phyloP scores from a whole-genome alignment of 2,113 vertebrate genomes.

The Egretta garzetta region DNA sequence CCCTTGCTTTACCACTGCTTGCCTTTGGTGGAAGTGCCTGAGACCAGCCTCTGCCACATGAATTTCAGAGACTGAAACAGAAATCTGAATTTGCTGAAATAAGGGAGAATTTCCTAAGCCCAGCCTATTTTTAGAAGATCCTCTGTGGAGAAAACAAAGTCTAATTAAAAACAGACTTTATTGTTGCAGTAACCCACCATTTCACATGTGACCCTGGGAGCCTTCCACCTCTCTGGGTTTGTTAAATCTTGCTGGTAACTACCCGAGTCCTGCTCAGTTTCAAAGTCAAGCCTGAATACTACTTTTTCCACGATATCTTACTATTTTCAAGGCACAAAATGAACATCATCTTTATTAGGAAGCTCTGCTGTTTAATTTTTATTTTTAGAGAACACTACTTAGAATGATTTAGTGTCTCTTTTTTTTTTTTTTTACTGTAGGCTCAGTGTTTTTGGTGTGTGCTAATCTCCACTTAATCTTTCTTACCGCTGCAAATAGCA shows the following conservation, averaged over 20 bases:
- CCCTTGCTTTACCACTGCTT: neutral
- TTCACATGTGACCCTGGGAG: constrained; percentile 3
- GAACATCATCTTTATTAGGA: neutral
- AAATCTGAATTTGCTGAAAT: neutral
- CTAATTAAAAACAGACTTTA: constrained; percentile 22
- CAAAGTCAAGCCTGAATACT: neutral
- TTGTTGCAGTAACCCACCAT: neutral
- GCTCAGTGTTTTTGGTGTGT: neutral
- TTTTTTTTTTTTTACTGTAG: neutral
- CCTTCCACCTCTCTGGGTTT: constrained; percentile 8
- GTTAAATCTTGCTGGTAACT: neutral
- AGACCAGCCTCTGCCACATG: neutral
- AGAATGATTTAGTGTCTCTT: neutral
- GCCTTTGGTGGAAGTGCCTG: neutral
- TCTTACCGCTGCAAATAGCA: neutral
- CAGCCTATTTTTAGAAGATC: constrained; percentile 28
- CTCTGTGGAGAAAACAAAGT: constrained; percentile 14
- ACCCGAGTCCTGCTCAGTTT: neutral
- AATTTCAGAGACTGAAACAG: neutral
- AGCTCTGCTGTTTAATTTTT: neutral
- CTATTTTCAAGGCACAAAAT: neutral
- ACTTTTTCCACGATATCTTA: neutral
- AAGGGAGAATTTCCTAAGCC: neutral
- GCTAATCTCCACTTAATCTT: neutral
- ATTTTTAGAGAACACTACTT: neutral